Conservation (phyloP, 2,888 invertebrate species). For the Phania funesta region DNA sequence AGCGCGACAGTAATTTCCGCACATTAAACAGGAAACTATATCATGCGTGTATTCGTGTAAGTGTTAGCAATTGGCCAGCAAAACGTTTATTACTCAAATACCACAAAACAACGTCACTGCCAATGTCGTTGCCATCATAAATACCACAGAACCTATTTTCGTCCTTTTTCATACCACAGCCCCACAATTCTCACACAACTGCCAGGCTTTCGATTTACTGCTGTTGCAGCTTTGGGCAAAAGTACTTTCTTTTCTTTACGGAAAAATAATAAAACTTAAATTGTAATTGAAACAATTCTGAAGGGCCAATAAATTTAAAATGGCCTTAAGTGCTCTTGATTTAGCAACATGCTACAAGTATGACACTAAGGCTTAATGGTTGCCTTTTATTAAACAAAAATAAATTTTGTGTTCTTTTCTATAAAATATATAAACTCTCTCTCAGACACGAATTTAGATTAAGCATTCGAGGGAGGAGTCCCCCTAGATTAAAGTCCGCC, state of each 20-base stretch:
- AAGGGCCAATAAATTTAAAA: neutral
- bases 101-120: neutral
- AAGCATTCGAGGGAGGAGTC: too few species aligned
- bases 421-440: too few species aligned
- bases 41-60: conserved; percentile 45
- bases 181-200: conserved; percentile 17
- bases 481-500: too few species aligned
- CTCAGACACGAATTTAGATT: too few species aligned
- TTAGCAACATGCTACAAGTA: too few species aligned
- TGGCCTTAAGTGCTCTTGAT: neutral
- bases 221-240: neutral
- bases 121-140: neutral
- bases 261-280: neutral
- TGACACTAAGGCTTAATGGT: too few species aligned
- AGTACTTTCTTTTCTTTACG: neutral
- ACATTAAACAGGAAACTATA: conserved; percentile 57
- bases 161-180: neutral
- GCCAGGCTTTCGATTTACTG: conserved; percentile 1
- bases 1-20: conserved; percentile 63
- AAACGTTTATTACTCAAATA: conserved; percentile 22
- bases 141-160: conserved; percentile 1
- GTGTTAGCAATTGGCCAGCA: conserved; percentile 48
- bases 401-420: too few species aligned
- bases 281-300: neutral
- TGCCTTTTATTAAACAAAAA: too few species aligned